Evolutionary conservation across 2,113 vertebrate species (phyloP), one percentile per base, ranked within the genome.

Genomic region (Pogonocichla stellata): DNA sequence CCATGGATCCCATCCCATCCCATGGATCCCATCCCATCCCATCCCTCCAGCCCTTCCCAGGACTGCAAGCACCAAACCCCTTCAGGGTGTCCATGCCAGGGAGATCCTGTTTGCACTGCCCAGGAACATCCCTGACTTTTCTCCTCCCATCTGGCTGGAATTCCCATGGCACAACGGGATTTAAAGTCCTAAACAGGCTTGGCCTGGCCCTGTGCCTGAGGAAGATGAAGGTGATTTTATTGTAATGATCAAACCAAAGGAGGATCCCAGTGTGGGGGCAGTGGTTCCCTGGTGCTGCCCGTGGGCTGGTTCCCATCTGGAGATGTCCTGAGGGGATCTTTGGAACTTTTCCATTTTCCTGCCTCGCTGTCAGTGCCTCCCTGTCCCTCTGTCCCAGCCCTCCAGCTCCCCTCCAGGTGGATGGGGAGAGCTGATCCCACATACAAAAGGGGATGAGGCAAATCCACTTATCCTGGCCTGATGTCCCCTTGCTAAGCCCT

Each of bases 401-500:
- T 60, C 14, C 28, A 18, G 51, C 40, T 15, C 34, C 60, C 64
- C 38, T 12, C 54, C 60, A 14, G 64, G 73, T 72, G 70, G 69
- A 38, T 51, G 80, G 47, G 33, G 54, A 9, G 33, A 45, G 38
- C 47, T 54, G 88, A 69, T 93, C 57, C 82, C 56, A 47, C 38
- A 62, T 75, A 43, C 47, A 31, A 61, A n/a, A 86, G 43, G 48
- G 87, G 65, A 22, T 36, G 77, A 10, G 8, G 29, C 57, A 78
- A 94, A 94, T 94, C 72, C 86, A 40, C 47, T 86, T 48, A 47
- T 18, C 23, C 12, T 33, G 60, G 9, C 3, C 0, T 18, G 50
- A 53, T 78, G 80, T 77, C 67, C 86, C 80, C 54, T 92, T 5
- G 33, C 69, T 80, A 58, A 95, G 56, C 89, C 62, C 84, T 42